Evolutionary conservation across 2,797 vertebrate genomes (phyloP), one percentile per base, ranked within the genome.

Genomic region (Neosilurus hyrtlii): DNA sequence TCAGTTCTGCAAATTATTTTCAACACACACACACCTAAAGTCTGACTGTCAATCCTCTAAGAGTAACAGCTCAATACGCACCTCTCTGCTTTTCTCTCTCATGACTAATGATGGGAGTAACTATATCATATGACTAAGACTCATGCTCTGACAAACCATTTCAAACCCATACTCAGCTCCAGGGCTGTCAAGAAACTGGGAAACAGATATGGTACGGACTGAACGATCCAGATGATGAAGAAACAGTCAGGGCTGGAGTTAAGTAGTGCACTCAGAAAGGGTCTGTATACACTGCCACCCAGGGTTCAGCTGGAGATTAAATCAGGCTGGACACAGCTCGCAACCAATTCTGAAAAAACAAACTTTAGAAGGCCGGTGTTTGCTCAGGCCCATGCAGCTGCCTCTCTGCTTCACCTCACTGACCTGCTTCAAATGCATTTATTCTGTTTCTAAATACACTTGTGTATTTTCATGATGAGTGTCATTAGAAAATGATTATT

Each of bases 341-440:
- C 54, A 70, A 82, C 73, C 65, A 56, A 76, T 84, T 83, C 80
- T 76, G 81, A 71, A 68, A 88, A 87, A 87, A 86, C 82, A 83
- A 86, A 79, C 79, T 75, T 80, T 68, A 78, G 59, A 22, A 11
- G 62, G 68, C 68, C 63, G 1, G 20, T 87, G 82, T 86, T 87
- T 87, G 73, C 78, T 77, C 83, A 80, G 76, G 73, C 76, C 51
- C 49, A 10, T 72, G 18, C 62, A 71, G 73, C 81, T 59, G 75
- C 73, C 49, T 81, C 74, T 80, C 79, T 52, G 68, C 54, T 54
- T 86, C 82, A 84, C 85, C 82, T 72, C 54, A 49, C 76, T 82
- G 85, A 88, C 80, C 85, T 70, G 74, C 80, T 77, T 51, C 82
- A 85, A 82, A 73, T 72, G 54, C 66, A 61, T 72, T 82, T 72